Evolutionary conservation across 2,113 vertebrate genomes (phyloP).

Genomic region (Artemisiospiza belli): DNA sequence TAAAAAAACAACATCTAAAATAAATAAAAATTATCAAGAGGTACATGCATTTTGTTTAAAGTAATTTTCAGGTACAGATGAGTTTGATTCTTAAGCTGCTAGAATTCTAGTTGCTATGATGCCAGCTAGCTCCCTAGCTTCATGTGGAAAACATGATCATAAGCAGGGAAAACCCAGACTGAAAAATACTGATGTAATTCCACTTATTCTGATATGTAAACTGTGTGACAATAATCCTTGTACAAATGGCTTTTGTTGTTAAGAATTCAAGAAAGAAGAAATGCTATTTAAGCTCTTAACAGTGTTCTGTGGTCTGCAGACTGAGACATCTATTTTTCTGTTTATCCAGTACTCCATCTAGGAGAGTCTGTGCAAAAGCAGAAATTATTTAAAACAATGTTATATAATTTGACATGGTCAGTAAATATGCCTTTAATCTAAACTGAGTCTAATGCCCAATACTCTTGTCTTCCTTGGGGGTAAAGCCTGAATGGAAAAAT

Average conservation of each 20-base stretch:
- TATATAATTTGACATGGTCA: conserved; percentile 33
- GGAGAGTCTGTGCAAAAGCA: neutral
- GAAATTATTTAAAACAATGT: neutral
- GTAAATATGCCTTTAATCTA: conserved; percentile 25
- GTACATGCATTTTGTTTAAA: neutral
- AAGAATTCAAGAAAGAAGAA: conserved; percentile 8
- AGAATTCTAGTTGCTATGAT: conserved; percentile 1
- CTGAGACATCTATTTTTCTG: neutral
- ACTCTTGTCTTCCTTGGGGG: neutral
- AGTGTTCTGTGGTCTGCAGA: neutral
- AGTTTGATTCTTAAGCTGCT: neutral
- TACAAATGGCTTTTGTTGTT: neutral
- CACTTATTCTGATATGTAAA: neutral
- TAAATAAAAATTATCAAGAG: neutral
- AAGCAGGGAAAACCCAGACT: neutral
- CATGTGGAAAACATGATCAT: neutral
- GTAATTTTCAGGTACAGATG: neutral
- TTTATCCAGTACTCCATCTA: neutral
- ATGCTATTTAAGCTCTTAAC: neutral
- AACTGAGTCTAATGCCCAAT: neutral
- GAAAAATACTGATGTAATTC: conserved; percentile 7
- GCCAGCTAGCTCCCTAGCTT: neutral
- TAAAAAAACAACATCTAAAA: neutral
- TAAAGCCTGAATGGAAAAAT: neutral
- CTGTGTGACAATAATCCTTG: neutral